Base-by-base conservation (phyloP, 2,797 vertebrate genomes). In the Chrosomus eos region DNA sequence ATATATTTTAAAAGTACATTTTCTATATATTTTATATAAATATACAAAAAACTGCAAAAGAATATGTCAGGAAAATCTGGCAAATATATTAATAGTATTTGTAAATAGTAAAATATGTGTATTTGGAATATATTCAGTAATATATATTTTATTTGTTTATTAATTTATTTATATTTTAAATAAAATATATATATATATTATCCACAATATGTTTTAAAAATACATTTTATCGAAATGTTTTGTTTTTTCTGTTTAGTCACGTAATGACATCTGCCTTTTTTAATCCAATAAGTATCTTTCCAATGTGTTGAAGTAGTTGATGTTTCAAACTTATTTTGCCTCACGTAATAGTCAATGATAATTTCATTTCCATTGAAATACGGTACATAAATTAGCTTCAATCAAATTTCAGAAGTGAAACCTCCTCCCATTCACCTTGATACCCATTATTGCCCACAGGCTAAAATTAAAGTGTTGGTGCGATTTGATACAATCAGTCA, bases 381-480 rank as follows among this genome's bases (percentile, higher is more conserved):
- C 0, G 0, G 1, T 13, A 2, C 36, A 76, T 26, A n/a, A 19
- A 40, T 28, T 48, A 23, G 18, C 38, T 21, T 48, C 7, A 80
- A 53, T 51, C 28, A 23, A 3, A 33, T 73, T 58, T 60, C 53
- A 62, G 21, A 45, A 26, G 4, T 40, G 33, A 83, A 66, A 68
- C n/a, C 31, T 83, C 64, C 64, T 31, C 18, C 18, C 45, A 33
- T 48, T 78, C 38, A 60, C 23, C 14, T 1, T 28, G 3, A 53
- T 45, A 45, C 51, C 38, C 18, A 40, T 82, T 38, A 74, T 38
- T 53, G 7, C 26, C 64, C 66, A 62, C 21, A 19, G 21, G 28
- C 75, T 78, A 78, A 84, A 78, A 84, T 77, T 58, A 84, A 84
- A 68, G 48, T 21, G 23, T 26, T 68, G 31, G 7, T 64, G 40